These are phyloP conservation scores for Drosophila truncata DNA, from an alignment of 1,140 invertebrate species.

Conservation along the genomic window DNA sequence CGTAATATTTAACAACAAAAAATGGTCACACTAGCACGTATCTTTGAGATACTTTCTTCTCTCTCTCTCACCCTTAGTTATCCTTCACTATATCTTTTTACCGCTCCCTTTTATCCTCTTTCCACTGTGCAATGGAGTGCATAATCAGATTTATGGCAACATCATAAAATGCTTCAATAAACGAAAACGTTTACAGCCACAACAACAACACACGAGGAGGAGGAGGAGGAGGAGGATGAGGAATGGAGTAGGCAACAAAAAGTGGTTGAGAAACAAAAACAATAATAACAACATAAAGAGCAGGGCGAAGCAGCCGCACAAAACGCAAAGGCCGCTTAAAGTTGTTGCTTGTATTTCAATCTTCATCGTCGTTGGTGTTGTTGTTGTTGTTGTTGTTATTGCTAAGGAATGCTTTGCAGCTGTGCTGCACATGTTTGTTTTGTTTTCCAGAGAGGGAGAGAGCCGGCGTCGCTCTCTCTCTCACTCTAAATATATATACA, in stretches of 20 bases:
- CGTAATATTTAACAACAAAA: not conserved
- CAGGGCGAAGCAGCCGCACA: conserved; percentile 67
- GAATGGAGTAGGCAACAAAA: conserved; percentile 36
- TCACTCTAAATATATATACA: not conserved
- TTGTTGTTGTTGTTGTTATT: conserved; percentile 19
- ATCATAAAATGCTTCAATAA: conserved; percentile 82
- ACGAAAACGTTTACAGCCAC: conserved; percentile 75
- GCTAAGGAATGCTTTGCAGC: conserved; percentile 62
- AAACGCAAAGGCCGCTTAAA: conserved; percentile 70
- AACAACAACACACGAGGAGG: conserved; percentile 13
- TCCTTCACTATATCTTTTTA: not conserved
- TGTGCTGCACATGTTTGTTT: conserved; percentile 75
- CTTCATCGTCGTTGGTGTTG: conserved; percentile 4
- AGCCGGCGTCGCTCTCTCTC: conserved; percentile 37
- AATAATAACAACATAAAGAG: conserved; percentile 45
- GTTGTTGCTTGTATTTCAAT: conserved; percentile 21
- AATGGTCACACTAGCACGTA: conserved; percentile 26
- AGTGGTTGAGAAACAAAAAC: conserved; percentile 68
- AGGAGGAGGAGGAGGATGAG: conserved; percentile 5
- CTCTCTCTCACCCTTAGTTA: not conserved
- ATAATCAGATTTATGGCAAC: conserved; percentile 82
- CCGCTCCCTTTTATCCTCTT: conserved; percentile 15
- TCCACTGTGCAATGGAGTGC: conserved; percentile 70
- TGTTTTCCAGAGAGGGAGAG: conserved; percentile 37
- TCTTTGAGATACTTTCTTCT: not conserved